Evolutionary conservation across 2,797 vertebrate genomes (phyloP).

Genomic region (Ptychobarbus kaznakovi): DNA sequence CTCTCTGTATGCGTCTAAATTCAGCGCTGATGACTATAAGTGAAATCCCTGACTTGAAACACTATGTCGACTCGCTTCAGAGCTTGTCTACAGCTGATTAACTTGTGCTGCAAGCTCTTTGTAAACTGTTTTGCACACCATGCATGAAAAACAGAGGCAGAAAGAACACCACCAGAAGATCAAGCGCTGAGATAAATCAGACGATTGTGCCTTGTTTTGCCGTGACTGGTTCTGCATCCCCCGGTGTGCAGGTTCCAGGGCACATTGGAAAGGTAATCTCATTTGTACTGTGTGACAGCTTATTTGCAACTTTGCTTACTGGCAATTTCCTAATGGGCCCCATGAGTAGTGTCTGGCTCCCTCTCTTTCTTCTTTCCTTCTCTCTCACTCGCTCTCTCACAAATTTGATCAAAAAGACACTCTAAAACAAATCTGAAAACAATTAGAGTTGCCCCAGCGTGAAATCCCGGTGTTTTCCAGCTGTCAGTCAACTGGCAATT

Average conservation of each 20-base stretch:
- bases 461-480: slow-evolving; percentile 53
- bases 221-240: slow-evolving; percentile 69
- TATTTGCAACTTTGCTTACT: slow-evolving; percentile 80
- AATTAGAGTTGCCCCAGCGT: slow-evolving; percentile 63
- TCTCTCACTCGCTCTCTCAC: slow-evolving; percentile 67
- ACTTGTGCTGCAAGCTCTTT: slow-evolving; percentile 76
- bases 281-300: slow-evolving; percentile 86
- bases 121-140: slow-evolving; percentile 68
- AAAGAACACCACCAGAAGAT: slow-evolving; percentile 76
- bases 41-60: slow-evolving; percentile 60
- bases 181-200: slow-evolving; percentile 76
- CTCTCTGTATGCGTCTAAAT: slow-evolving; percentile 33
- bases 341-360: slow-evolving; percentile 71
- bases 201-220: slow-evolving; percentile 74
- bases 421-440: slow-evolving; percentile 79
- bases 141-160: slow-evolving; percentile 71
- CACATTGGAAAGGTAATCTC: slow-evolving; percentile 83
- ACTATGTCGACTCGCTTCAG: slow-evolving; percentile 65
- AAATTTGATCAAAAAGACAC: slow-evolving; percentile 79
- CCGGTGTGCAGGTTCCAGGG: slow-evolving; percentile 76
- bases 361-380: slow-evolving; percentile 66
- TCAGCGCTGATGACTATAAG: slow-evolving; percentile 47
- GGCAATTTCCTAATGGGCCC: slow-evolving; percentile 78
- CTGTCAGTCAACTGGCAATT: slow-evolving; percentile 82
- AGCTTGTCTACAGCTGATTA: slow-evolving; percentile 76